Base-by-base conservation (phyloP, 2,888 invertebrate genomes). In the Mesoligia furuncula region DNA sequence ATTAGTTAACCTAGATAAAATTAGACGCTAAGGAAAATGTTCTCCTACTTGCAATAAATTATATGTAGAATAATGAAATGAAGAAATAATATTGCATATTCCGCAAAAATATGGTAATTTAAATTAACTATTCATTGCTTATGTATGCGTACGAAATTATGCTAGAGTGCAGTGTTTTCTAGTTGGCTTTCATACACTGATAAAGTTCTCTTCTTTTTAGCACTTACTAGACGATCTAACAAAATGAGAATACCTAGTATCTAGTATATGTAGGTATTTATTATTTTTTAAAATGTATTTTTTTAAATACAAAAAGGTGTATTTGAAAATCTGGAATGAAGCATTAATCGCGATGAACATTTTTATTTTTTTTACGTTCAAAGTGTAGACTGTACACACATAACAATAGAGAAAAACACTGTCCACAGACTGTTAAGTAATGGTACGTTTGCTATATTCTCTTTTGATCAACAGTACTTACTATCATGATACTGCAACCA, bases 61-160 rank as follows among this genome's bases (percentile, higher is more conserved):
- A 36, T 36, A 72, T n/a, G 42, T 31, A 45, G n/a, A 20, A 45
- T 57, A 59, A 45, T 73, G n/a, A 45, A 57, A 57, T n/a, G 5
- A 45, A 36, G 8, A 45, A 73, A 45, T 59, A 57, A 51, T 51
- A 51, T 57, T 57, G 24, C 54, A 54, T 27, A 42, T 20, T 73
- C n/a, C 8, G 31, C 15, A n/a, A 72, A 74, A 20, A 73, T 36
- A 59, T 45, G 45, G 9, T 59, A 45, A 78, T 45, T 36, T 48
- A 61, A 61, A 77, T 79, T 51, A 51, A 79, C 3, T 70, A 54
- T 51, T 61, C 42, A 79, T 79, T 77, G 51, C 70, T n/a, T 39
- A 31, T 6, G 39, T 39, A 31, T 9, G 1, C 51, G 20, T 24
- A 39, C 2, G 20, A n/a, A 15, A 61, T 24, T 48, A 48, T 61